phyloP scores from a whole-genome alignment of 2,888 invertebrate species.

The Drosophila monieri region DNA sequence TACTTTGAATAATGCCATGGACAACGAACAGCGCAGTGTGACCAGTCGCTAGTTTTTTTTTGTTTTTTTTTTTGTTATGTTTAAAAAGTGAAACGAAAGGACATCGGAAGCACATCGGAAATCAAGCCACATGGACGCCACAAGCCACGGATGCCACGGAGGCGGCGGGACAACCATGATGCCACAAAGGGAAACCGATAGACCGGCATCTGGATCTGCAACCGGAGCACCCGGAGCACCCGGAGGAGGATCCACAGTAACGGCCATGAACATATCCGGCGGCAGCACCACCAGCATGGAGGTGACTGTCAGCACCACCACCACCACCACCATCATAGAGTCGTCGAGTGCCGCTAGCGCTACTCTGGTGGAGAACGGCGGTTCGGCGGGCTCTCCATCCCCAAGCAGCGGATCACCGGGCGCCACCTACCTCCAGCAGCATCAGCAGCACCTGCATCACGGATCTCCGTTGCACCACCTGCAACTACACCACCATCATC shows the following conservation, averaged over 20 bases:
- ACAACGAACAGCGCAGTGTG: background rate
- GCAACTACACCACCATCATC: slow-evolving; percentile 69
- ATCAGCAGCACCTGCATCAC: slow-evolving; percentile 49
- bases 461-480: slow-evolving; percentile 51
- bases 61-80: too few relatives aligned
- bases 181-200: background rate
- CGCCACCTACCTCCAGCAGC: slow-evolving; percentile 58
- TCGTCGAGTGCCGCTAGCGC: slow-evolving; percentile 20
- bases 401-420: slow-evolving; percentile 39
- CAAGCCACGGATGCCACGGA: slow-evolving; percentile 4
- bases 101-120: background rate
- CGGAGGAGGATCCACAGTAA: background rate
- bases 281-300: slow-evolving; percentile 27
- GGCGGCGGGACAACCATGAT: background rate
- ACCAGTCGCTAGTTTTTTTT: background rate
- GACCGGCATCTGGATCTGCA: background rate
- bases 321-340: slow-evolving; percentile 32
- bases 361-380: slow-evolving; percentile 24
- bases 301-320: slow-evolving; percentile 32
- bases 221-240: background rate
- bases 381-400: slow-evolving; percentile 56
- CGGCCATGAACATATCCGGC: slow-evolving; percentile 2
- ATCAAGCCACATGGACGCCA: slow-evolving; percentile 13
- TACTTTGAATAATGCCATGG: slow-evolving; percentile 12
- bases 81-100: background rate